Conservation (phyloP, 2,113 vertebrate species). For the Cebus imitator region DNA sequence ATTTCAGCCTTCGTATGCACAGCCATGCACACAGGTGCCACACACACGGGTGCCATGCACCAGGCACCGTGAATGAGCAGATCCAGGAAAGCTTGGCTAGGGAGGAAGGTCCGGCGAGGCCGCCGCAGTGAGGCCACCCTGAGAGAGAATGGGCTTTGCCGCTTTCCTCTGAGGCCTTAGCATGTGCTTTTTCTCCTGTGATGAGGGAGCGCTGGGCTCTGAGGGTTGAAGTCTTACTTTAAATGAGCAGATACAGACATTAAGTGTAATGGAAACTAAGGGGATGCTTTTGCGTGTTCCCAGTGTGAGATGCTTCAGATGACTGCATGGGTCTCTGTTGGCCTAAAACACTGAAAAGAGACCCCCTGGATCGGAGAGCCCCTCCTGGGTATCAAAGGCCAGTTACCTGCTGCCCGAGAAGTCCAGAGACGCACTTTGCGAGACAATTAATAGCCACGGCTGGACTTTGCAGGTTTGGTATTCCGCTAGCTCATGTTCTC, state of each 20-base stretch:
- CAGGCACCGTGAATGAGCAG: not conserved
- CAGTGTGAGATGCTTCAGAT: not conserved
- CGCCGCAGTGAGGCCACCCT: not conserved
- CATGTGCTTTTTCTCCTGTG: conserved; percentile 37
- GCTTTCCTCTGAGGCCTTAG: conserved; percentile 48
- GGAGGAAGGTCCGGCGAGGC: conserved; percentile 33
- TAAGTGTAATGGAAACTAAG: not conserved
- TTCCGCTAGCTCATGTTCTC: not conserved
- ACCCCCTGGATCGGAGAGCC: conserved; percentile 24
- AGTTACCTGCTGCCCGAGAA: conserved; percentile 15
- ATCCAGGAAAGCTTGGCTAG: not conserved
- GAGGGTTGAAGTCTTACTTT: not conserved
- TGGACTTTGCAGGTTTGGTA: conserved; percentile 42
- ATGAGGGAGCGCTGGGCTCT: not conserved
- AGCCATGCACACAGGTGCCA: conserved; percentile 14
- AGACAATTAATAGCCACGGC: conserved; percentile 17
- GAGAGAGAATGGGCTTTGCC: not conserved
- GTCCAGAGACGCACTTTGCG: conserved; percentile 49
- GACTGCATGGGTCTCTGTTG: not conserved
- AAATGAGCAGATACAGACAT: conserved; percentile 19
- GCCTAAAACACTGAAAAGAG: conserved; percentile 55
- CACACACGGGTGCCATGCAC: too few relatives aligned
- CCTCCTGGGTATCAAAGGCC: conserved; percentile 54
- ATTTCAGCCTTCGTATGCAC: not conserved
- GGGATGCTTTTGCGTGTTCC: conserved; percentile 22